Base-by-base conservation (phyloP, 2,797 vertebrate species). In the Pithecia hirsuta region DNA sequence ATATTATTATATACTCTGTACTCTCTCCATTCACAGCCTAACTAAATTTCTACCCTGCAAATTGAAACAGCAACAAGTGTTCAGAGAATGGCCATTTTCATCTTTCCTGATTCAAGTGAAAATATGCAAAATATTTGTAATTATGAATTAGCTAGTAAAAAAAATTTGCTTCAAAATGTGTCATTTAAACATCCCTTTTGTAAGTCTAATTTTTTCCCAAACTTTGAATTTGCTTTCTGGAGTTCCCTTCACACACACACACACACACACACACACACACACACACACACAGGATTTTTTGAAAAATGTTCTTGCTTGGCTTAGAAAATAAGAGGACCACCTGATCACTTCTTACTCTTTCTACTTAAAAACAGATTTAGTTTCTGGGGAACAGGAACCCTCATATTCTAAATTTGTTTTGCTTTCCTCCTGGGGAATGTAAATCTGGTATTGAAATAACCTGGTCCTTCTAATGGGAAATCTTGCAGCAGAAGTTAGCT, bases 391-490 rank as follows among this genome's bases (percentile, higher is more conserved):
- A 44, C 30, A 36, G 33, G 55, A 15, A 46, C 0, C 22, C 20
- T 96, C 0, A 0, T 86, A 55, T 52, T 93, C n/a, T n/a, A 83
- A 94, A 52, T 90, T 67, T 91, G 28, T 80, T 81, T 90, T 93
- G 39, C 61, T 94, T 87, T 94, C 67, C 75, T 97, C 57, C 48
- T 52, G 50, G 19, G 61, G 41, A 84, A 96, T 82, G 26, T 67
- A 95, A 95, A 93, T 96, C 85, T 95, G 79, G 33, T 84, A 4
- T 89, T 96, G 28, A 95, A 97, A 95, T 55, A 94, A 93, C 46
- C 22, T 86, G 86, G 39, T 19, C 33, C 28, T 61, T 24, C 24
- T 78, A 79, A 72, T 22, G 92, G 79, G 67, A 88, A 93, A 67
- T 72, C 57, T 90, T 90, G 36, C 11, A 48, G 11, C 48, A 41